phyloP scores from a whole-genome alignment of 2,113 vertebrate species.

The Poeciliopsis turrubarensis region DNA sequence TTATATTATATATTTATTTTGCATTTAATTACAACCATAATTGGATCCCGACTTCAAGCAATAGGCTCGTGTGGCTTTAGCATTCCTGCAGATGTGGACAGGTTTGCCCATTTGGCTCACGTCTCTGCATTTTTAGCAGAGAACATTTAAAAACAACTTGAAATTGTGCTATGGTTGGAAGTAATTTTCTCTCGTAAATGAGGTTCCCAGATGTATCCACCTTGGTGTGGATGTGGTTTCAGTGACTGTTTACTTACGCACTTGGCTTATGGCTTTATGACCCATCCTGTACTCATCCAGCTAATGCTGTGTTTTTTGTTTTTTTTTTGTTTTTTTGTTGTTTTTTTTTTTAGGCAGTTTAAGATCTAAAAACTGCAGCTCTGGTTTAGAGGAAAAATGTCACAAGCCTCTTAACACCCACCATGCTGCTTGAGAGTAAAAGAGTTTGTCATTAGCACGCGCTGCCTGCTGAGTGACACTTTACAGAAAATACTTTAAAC shows the following conservation, averaged over 20 bases:
- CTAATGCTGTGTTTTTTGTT: conserved; percentile 44
- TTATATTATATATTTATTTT: neutral
- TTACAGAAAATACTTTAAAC: conserved; percentile 66
- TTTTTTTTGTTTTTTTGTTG: too few relatives aligned
- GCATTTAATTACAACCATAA: neutral
- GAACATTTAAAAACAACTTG: conserved; percentile 32
- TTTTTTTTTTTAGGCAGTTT: conserved; percentile 35
- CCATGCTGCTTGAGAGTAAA: neutral
- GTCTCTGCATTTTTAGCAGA: conserved; percentile 3
- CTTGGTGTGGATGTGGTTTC: conserved; percentile 47
- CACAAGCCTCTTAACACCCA: conserved; percentile 1
- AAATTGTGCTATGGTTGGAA: conserved; percentile 29
- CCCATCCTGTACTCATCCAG: conserved; percentile 41
- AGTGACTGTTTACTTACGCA: conserved; percentile 60
- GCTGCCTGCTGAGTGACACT: conserved; percentile 64
- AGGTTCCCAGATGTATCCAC: conserved; percentile 54
- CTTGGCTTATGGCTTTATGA: conserved; percentile 33
- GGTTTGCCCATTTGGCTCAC: conserved; percentile 7
- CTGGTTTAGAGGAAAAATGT: conserved; percentile 23
- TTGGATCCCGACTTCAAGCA: neutral
- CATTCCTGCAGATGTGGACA: neutral
- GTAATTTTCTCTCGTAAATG: conserved; percentile 40
- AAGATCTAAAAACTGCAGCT: conserved; percentile 10
- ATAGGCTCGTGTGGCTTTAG: neutral
- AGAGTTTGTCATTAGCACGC: conserved; percentile 48